Conservation (phyloP, 2,888 invertebrate genomes). For the Polietes domitor region DNA sequence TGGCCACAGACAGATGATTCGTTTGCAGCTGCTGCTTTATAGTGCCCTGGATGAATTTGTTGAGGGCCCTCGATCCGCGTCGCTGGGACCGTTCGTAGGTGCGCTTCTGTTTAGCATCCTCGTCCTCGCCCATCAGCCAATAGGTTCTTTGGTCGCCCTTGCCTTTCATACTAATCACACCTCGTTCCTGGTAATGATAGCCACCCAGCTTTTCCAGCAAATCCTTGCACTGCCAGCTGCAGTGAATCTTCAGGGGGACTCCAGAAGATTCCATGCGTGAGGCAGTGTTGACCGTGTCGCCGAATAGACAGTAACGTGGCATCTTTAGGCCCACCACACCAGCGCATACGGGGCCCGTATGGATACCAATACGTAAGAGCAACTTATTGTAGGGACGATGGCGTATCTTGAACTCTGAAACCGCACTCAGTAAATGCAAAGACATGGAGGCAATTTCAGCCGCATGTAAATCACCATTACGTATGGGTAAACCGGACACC, state of each 20-base stretch:
- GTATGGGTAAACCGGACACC: slow-evolving; percentile 93
- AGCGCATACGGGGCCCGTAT: slow-evolving; percentile 95
- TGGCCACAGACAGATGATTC: slow-evolving; percentile 66
- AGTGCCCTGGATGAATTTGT: slow-evolving; percentile 79
- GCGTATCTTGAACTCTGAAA: slow-evolving; percentile 92
- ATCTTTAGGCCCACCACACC: slow-evolving; percentile 96
- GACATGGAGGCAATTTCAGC: slow-evolving; percentile 97
- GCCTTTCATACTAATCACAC: slow-evolving; percentile 90
- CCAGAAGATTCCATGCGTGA: slow-evolving; percentile 94
- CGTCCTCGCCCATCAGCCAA: slow-evolving; percentile 91
- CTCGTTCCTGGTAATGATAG: slow-evolving; percentile 87
- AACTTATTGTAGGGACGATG: slow-evolving; percentile 93
- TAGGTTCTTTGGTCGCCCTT: slow-evolving; percentile 92
- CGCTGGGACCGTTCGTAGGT: slow-evolving; percentile 82
- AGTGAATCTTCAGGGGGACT: slow-evolving; percentile 91
- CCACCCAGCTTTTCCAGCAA: slow-evolving; percentile 88
- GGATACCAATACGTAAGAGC: slow-evolving; percentile 93
- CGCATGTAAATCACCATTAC: slow-evolving; percentile 94
- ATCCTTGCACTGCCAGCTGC: slow-evolving; percentile 87
- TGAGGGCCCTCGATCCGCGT: slow-evolving; percentile 80
- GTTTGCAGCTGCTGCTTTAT: slow-evolving; percentile 74
- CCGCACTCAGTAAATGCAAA: slow-evolving; percentile 90
- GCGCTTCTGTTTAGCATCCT: slow-evolving; percentile 83
- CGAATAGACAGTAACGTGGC: slow-evolving; percentile 96
- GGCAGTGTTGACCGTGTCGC: slow-evolving; percentile 96